Conservation (phyloP, 2,113 vertebrate genomes). For the Solea senegalensis region DNA sequence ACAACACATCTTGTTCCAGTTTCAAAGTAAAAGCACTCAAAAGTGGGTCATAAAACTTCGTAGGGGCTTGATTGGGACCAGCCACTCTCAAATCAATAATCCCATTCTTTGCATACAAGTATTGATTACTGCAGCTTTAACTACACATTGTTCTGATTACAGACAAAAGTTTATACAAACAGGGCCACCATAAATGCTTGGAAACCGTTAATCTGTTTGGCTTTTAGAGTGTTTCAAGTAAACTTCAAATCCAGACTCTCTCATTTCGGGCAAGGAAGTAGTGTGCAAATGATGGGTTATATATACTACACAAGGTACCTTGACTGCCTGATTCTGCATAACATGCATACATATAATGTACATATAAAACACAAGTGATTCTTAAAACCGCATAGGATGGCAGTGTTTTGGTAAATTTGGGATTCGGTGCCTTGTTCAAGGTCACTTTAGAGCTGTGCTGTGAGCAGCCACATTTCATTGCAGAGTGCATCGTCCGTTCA, state of each 20-base stretch:
- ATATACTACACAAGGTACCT: background rate
- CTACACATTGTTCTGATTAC: background rate
- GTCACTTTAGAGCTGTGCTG: constrained; percentile 61
- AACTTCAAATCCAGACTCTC: constrained; percentile 7
- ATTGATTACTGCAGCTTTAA: background rate
- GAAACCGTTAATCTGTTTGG: background rate
- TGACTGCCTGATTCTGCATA: constrained; percentile 25
- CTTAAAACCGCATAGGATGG: background rate
- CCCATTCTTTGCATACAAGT: background rate
- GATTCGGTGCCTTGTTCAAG: constrained; percentile 66
- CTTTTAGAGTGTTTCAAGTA: background rate
- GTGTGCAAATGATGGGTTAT: background rate
- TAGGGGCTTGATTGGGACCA: background rate
- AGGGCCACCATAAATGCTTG: background rate
- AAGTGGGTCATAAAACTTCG: background rate
- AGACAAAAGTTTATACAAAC: too few species aligned
- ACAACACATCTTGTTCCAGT: too few species aligned
- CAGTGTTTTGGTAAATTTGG: constrained; percentile 49
- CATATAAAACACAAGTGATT: background rate
- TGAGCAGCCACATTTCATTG: constrained; percentile 58
- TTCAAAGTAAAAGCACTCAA: too few species aligned
- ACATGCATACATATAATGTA: constrained; percentile 8
- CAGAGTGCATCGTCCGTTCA: constrained; percentile 51
- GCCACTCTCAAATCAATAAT: background rate
- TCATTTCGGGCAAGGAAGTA: background rate